Evolutionary conservation across 2,113 vertebrate species (phyloP).

Genomic region (Chaetura pelagica): DNA sequence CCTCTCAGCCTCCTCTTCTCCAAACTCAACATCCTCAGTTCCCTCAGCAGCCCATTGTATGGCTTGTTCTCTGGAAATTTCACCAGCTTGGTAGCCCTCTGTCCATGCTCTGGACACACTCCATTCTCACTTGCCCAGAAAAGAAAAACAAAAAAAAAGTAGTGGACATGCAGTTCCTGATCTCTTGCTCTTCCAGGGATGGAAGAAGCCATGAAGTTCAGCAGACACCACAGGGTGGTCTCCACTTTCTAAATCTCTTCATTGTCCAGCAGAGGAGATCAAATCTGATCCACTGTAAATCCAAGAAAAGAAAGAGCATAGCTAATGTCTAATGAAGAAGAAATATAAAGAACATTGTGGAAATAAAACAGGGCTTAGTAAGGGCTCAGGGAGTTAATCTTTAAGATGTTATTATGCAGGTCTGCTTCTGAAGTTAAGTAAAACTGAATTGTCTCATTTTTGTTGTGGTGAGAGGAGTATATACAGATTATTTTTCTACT

Average conservation of each 20-base stretch:
- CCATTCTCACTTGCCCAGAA: background rate
- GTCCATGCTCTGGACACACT: too few relatives aligned
- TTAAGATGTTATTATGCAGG: background rate
- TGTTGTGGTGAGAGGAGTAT: background rate
- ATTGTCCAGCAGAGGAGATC: background rate
- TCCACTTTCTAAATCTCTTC: background rate
- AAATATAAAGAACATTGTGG: background rate
- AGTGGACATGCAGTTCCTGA: background rate
- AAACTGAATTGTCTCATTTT: background rate
- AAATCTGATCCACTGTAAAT: background rate
- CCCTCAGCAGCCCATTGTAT: too few relatives aligned
- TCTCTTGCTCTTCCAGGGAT: background rate
- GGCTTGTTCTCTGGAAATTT: too few relatives aligned
- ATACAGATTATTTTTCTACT: background rate
- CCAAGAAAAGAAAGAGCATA: background rate
- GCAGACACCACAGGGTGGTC: background rate
- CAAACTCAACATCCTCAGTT: too few relatives aligned
- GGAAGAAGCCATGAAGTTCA: background rate
- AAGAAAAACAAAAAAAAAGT: too few relatives aligned
- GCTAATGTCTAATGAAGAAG: background rate
- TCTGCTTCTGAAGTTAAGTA: background rate
- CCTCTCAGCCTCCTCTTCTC: too few relatives aligned
- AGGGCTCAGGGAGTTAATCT: background rate
- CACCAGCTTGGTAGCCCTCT: too few relatives aligned
- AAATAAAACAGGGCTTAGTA: background rate